Conservation (phyloP, 2,888 invertebrate genomes). For the Xiphydria camelus region DNA sequence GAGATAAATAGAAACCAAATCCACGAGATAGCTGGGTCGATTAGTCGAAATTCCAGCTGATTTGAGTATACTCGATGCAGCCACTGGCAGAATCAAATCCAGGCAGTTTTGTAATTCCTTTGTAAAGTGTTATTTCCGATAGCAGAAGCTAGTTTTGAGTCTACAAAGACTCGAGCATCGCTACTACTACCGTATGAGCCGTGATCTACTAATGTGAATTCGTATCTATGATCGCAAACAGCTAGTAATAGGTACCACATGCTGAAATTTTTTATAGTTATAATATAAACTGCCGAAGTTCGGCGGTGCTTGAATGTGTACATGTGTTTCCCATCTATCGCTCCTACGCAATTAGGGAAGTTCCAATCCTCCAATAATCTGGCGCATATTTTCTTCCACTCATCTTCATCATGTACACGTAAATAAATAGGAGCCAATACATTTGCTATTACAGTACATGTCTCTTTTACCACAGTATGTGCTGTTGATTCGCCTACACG, state of each 20-base stretch:
- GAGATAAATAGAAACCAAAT: too few relatives aligned
- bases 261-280: constrained; percentile 23
- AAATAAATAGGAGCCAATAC: constrained; percentile 21
- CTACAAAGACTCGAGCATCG: constrained; percentile 21
- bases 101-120: too few relatives aligned
- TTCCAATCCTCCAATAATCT: constrained; percentile 28
- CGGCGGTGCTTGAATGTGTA: constrained; percentile 24
- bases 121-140: constrained; percentile 3
- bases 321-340: constrained; percentile 34
- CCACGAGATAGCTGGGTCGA: too few relatives aligned
- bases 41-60: too few relatives aligned
- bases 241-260: constrained; percentile 28
- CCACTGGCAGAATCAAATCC: too few relatives aligned
- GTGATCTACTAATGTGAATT: constrained; percentile 23
- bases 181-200: constrained; percentile 23
- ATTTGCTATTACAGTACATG: constrained; percentile 10
- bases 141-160: background rate
- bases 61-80: too few relatives aligned
- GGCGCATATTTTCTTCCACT: constrained; percentile 18
- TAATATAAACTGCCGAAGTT: constrained; percentile 25
- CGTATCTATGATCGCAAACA: constrained; percentile 21
- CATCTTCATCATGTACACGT: constrained; percentile 11
- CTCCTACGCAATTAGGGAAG: constrained; percentile 29
- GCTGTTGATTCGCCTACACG: constrained; percentile 20
- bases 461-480: too few relatives aligned